Conservation (phyloP, 2,113 vertebrate species). For the Hystrix brachyura region DNA sequence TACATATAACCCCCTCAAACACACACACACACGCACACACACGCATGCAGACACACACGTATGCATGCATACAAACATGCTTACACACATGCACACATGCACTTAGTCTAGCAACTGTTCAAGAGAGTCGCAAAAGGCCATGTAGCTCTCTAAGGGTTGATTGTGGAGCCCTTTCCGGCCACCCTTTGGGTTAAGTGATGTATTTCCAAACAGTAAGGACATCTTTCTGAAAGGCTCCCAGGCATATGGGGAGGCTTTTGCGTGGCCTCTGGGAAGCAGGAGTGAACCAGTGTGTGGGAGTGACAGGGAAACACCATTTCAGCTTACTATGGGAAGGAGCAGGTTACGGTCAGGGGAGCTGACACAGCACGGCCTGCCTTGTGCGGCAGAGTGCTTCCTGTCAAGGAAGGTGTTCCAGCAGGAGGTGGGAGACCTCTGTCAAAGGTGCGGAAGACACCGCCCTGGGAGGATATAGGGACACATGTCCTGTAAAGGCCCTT, state of each 20-base stretch:
- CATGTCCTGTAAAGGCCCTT: background rate
- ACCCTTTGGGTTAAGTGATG: background rate
- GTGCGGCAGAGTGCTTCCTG: background rate
- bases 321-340: background rate
- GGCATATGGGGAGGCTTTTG: background rate
- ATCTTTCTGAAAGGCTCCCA: background rate
- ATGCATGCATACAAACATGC: too few species aligned
- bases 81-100: background rate
- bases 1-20: background rate
- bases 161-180: background rate
- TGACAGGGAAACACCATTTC: background rate
- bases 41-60: background rate
- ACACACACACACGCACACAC: too few species aligned
- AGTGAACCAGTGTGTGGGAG: background rate
- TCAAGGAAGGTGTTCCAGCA: background rate
- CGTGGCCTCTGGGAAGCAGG: background rate
- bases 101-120: background rate
- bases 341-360: background rate
- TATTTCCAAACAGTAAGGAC: background rate
- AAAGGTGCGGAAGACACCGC: background rate
- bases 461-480: background rate
- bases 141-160: background rate
- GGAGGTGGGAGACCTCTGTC: conserved; percentile 25
- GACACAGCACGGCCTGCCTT: background rate
- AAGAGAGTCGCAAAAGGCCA: background rate